These are phyloP conservation scores for Macrobrachium rosenbergii DNA, from an alignment of 1,140 invertebrate genomes.

Conservation along the genomic window DNA sequence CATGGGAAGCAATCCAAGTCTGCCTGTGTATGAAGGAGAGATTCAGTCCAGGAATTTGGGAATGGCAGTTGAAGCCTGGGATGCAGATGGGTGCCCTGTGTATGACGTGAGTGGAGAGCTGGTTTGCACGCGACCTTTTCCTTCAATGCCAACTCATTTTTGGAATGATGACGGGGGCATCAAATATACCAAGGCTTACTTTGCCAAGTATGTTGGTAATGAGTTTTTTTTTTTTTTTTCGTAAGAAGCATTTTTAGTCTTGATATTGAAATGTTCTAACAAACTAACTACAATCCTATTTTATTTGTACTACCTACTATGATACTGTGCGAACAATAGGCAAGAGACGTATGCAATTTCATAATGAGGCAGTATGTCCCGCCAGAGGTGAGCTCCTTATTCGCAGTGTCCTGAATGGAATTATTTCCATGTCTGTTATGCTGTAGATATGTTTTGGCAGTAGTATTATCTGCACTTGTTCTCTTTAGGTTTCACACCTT, in stretches of 20 bases:
- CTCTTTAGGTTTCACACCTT: too few species aligned
- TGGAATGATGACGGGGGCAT: constrained; percentile 74
- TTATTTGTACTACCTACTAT: neutral
- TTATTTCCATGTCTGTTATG: too few species aligned
- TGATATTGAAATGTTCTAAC: neutral
- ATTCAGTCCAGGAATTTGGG: constrained; percentile 74
- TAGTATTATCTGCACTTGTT: too few species aligned
- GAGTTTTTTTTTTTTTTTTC: neutral
- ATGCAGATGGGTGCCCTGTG: constrained; percentile 72
- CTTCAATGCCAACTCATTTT: constrained; percentile 76
- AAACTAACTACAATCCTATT: neutral
- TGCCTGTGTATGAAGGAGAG: constrained; percentile 75
- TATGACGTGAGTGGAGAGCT: constrained; percentile 74
- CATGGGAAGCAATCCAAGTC: constrained; percentile 73
- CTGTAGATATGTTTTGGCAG: too few species aligned
- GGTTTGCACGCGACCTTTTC: constrained; percentile 76
- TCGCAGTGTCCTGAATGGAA: too few species aligned
- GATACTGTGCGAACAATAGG: neutral
- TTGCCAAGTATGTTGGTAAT: constrained; percentile 68
- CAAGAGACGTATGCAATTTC: neutral
- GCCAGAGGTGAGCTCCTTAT: too few species aligned
- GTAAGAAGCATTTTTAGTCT: neutral
- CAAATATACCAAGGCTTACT: constrained; percentile 76
- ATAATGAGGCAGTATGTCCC: neutral
- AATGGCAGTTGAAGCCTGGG: constrained; percentile 71